Conservation (phyloP, 2,797 vertebrate species). For the Aulostomus chinensis region DNA sequence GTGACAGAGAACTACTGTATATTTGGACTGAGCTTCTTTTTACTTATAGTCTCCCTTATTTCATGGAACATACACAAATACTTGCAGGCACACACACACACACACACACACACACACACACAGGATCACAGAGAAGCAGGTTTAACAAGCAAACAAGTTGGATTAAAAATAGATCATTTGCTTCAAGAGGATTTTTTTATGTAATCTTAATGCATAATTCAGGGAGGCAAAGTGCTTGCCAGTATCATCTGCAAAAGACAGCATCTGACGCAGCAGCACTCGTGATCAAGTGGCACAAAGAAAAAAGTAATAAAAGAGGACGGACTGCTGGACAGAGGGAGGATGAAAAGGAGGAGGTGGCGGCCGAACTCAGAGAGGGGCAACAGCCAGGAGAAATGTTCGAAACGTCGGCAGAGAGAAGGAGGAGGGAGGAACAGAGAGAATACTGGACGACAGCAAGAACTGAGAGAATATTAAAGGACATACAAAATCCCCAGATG, state of each 20-base stretch:
- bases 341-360: constrained; percentile 38
- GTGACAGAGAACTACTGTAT: background rate
- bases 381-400: constrained; percentile 30
- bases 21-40: background rate
- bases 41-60: background rate
- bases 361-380: constrained; percentile 14
- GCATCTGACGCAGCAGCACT: constrained; percentile 37
- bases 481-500: constrained; percentile 48
- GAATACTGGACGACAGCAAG: constrained; percentile 56
- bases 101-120: background rate
- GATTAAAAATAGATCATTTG: constrained; percentile 79
- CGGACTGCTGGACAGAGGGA: constrained; percentile 20
- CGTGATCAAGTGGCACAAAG: constrained; percentile 31
- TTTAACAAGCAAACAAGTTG: constrained; percentile 67
- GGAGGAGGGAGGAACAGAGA: constrained; percentile 39
- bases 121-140: constrained; percentile 59
- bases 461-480: constrained; percentile 72
- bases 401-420: constrained; percentile 22
- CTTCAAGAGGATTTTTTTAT: constrained; percentile 70
- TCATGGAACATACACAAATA: background rate
- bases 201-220: constrained; percentile 78
- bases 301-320: background rate
- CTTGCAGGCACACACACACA: background rate
- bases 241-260: constrained; percentile 64
- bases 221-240: constrained; percentile 69